A percentile compares a stretch with the other conserved stretches of the same genome.
phyloP scores from a whole-genome alignment of 2,113 vertebrate genomes.

The Pollimyrus isidori region DNA sequence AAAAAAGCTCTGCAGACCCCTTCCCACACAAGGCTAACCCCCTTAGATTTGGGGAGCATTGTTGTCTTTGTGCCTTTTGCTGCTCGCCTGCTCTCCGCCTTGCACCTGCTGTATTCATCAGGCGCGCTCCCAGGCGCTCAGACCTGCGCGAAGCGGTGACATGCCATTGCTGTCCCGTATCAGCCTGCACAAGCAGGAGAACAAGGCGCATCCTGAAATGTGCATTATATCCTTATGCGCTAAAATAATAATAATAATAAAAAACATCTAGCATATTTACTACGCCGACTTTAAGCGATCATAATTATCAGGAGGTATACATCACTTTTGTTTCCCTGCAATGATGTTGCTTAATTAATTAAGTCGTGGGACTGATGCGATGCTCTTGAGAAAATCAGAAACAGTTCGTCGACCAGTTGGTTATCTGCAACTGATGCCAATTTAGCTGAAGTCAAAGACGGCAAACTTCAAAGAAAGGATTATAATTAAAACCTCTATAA shows the following conservation, averaged over 20 bases:
- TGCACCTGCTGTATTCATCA: slow-evolving; percentile 30
- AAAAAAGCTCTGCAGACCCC: slow-evolving; percentile 10
- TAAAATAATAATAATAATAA: background rate
- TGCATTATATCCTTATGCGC: background rate
- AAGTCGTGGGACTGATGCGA: background rate
- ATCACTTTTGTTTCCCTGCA: background rate
- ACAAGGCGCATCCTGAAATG: background rate
- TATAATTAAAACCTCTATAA: slow-evolving; percentile 34
- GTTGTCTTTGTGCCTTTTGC: slow-evolving; percentile 29
- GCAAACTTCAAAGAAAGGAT: slow-evolving; percentile 41
- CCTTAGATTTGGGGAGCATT: slow-evolving; percentile 23
- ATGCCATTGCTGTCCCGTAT: background rate
- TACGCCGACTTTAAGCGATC: background rate
- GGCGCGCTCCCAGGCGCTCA: background rate
- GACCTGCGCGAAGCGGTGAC: background rate
- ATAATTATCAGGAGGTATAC: background rate
- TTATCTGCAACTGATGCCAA: slow-evolving; percentile 30
- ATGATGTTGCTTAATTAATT: background rate
- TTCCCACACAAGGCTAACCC: slow-evolving; percentile 16
- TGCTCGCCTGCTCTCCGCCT: slow-evolving; percentile 19
- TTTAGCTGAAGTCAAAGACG: slow-evolving; percentile 33
- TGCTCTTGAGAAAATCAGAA: slow-evolving; percentile 19
- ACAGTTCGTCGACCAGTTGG: slow-evolving; percentile 34
- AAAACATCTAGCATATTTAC: background rate
- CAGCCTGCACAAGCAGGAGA: background rate